Evolutionary conservation across 2,888 invertebrate genomes (phyloP), one percentile per base, ranked within the genome.

Genomic region (Drosophila hawaiiensis): DNA sequence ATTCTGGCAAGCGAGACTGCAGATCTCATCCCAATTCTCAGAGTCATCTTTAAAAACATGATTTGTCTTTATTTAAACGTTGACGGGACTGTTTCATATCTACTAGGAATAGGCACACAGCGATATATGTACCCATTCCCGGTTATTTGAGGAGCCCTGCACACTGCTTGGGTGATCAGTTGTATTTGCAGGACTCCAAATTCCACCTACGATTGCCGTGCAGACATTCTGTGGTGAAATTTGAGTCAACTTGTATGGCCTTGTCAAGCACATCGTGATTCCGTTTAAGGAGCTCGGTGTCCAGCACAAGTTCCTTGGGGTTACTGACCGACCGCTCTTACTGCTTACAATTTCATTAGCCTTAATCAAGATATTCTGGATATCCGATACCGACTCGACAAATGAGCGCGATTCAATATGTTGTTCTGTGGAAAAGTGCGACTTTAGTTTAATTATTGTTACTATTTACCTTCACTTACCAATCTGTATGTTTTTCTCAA

Each of bases 221-320:
- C 87, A 86, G 58, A 91, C 68, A 91, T 91, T 49, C 72, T 83
- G 62, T 93, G 9, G 91, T 91, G 16, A 93, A 91, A 52, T 91
- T 90, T 0, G 90, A 83, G 43, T 82, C 89, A 12, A 85, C 80
- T 59, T 92, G 83, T 31, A 93, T 83, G 2, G 92, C 84, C 35
- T 91, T 91, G 1, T 90, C 90, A 6, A 93, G 83, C 0, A 93
- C 80, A 62, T 93, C 92, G 74, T 92, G 91, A 60, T 91, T 92
- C 66, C 93, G 91, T 55, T 92, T 90, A 0, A 93, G 81, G 0
- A 93, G 91, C 68, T 94, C 91, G 2, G 94, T 93, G 82, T 94
- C 93, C 70, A 91, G 86, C 4, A 93, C 91, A 10, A 93, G 89
- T 75, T 93, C 93, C 4, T 91, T 88, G 12, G 93, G 83, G 75